Conservation (phyloP, 1,140 invertebrate genomes). For the Cydia pomonella region DNA sequence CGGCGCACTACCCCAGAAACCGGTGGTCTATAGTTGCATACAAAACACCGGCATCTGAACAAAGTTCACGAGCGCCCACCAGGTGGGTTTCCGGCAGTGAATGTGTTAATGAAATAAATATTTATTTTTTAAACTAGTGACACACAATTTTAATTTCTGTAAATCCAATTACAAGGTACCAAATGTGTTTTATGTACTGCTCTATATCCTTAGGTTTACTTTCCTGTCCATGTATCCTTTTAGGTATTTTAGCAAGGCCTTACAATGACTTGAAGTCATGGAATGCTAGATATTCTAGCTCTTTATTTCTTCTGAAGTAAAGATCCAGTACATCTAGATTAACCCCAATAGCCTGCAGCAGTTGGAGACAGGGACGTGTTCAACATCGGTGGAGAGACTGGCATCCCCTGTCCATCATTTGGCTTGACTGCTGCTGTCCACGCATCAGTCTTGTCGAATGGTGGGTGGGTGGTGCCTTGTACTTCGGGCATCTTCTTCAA, state of each 20-base stretch:
- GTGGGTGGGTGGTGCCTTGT: slow-evolving; percentile 61
- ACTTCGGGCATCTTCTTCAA: slow-evolving; percentile 34
- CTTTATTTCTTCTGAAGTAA: slow-evolving; percentile 1
- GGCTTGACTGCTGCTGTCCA: slow-evolving; percentile 60
- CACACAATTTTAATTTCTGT: no score
- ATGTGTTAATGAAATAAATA: no score
- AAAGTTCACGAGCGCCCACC: no score
- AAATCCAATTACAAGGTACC: no score
- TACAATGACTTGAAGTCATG: neutral
- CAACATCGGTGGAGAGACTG: neutral
- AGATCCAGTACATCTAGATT: slow-evolving; percentile 11
- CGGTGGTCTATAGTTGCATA: no score
- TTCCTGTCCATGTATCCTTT: neutral
- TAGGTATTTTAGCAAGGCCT: neutral
- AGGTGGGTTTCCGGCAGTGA: no score
- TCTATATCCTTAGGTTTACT: neutral
- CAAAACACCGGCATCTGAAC: no score
- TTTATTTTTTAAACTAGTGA: no score
- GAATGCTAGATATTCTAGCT: slow-evolving; percentile 1
- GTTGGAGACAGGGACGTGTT: neutral
- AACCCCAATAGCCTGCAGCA: neutral
- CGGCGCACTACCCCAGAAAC: no score
- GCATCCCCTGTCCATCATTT: slow-evolving; percentile 56
- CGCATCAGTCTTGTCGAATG: slow-evolving; percentile 78
- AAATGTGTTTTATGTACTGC: no score